A percentile compares a stretch with the other conserved stretches of the same genome.
These are phyloP conservation scores for Agonopterix alstromeriana DNA, from an alignment of 2,888 invertebrate species.

Conservation along the genomic window DNA sequence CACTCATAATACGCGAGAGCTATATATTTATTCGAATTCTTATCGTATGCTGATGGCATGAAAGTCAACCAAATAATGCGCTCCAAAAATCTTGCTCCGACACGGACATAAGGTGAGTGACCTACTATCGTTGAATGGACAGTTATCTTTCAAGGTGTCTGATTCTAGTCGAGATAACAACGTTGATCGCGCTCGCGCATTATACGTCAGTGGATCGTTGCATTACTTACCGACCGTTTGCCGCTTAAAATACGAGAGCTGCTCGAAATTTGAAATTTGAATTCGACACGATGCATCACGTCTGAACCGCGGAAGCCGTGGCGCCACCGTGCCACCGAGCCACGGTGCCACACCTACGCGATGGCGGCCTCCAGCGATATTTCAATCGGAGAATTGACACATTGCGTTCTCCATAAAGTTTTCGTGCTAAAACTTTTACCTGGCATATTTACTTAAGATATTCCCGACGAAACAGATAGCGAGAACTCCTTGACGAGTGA, in stretches of 20 bases:
- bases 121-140: slow-evolving; percentile 18
- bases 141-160: slow-evolving; percentile 32
- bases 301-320: slow-evolving; percentile 74
- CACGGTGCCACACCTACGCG: slow-evolving; percentile 14
- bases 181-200: slow-evolving; percentile 9
- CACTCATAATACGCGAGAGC: too few species aligned
- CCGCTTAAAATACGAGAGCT: slow-evolving; percentile 33
- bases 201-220: slow-evolving; percentile 1
- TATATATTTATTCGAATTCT: too few species aligned
- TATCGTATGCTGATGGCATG: too few species aligned
- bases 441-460: slow-evolving; percentile 71
- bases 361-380: slow-evolving; percentile 24
- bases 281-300: slow-evolving; percentile 45
- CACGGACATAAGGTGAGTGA: slow-evolving; percentile 6
- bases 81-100: too few species aligned
- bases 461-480: slow-evolving; percentile 57
- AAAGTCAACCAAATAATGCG: too few species aligned
- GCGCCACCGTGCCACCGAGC: slow-evolving; percentile 73
- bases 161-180: slow-evolving; percentile 26
- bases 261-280: slow-evolving; percentile 14
- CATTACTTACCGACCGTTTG: slow-evolving; percentile 12
- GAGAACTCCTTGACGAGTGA: slow-evolving; percentile 65
- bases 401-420: slow-evolving; percentile 57
- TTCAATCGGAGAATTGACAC: slow-evolving; percentile 72
- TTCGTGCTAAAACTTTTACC: slow-evolving; percentile 66